phyloP scores from a whole-genome alignment of 23 tunicate genomes.

The Ciona savignyi region DNA sequence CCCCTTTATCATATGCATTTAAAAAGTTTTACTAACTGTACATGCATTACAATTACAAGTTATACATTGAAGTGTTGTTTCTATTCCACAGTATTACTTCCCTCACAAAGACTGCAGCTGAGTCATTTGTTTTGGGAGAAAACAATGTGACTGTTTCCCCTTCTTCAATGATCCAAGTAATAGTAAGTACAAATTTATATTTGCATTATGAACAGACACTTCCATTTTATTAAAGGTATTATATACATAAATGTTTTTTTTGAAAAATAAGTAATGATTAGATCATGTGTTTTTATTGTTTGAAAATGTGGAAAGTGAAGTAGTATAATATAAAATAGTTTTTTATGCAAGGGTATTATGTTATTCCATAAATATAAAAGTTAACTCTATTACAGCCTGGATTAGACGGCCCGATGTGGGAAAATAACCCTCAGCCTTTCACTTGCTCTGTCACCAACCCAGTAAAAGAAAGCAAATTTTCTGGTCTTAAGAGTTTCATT shows the following conservation, averaged over 20 bases:
- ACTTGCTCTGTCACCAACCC: constrained; percentile 73
- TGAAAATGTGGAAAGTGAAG: background rate
- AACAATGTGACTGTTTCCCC: constrained; percentile 23
- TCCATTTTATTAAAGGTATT: background rate
- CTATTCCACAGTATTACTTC: constrained; percentile 39
- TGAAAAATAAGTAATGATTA: background rate
- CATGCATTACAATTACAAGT: no score
- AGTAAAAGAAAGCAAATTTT: constrained; percentile 73
- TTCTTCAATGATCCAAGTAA: background rate
- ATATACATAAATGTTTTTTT: no score
- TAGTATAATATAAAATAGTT: background rate
- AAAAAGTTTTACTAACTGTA: no score
- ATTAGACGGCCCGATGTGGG: constrained; percentile 79
- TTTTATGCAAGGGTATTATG: background rate
- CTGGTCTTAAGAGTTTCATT: constrained; percentile 80
- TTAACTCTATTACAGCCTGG: constrained; percentile 12
- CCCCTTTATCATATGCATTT: no score
- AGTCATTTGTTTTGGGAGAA: constrained; percentile 64
- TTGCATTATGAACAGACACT: background rate
- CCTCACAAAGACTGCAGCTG: constrained; percentile 52
- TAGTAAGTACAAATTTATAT: background rate
- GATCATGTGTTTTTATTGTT: background rate
- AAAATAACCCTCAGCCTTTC: constrained; percentile 38
- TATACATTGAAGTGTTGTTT: no score
- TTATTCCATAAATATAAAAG: background rate